Conservation (phyloP, 2,888 invertebrate species). For the Eupithecia abbreviata region DNA sequence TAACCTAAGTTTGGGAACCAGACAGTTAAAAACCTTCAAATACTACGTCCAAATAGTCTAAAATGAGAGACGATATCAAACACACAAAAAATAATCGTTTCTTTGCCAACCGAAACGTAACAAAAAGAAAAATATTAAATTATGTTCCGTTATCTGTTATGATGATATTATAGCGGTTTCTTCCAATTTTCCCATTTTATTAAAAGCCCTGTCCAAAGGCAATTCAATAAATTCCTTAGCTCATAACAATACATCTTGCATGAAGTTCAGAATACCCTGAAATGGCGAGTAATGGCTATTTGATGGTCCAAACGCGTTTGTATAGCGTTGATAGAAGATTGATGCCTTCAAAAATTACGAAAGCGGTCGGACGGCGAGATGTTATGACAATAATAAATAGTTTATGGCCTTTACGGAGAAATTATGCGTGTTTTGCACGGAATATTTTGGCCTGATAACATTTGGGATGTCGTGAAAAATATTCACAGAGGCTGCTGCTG, state of each 20-base stretch:
- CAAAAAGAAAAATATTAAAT: neutral
- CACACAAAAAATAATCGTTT: neutral
- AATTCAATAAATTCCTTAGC: slow-evolving; percentile 26
- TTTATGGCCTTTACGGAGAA: slow-evolving; percentile 27
- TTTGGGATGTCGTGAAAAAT: neutral
- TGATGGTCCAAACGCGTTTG: slow-evolving; percentile 56
- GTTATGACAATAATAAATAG: slow-evolving; percentile 35
- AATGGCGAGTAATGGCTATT: slow-evolving; percentile 68
- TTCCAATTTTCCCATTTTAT: slow-evolving; percentile 12
- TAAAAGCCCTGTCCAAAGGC: slow-evolving; percentile 6
- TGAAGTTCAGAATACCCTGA: slow-evolving; percentile 40
- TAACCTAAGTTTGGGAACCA: no score
- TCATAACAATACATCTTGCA: slow-evolving; percentile 31
- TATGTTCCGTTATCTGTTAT: neutral
- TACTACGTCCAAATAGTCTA: no score
- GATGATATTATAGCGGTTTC: neutral
- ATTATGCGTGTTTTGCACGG: slow-evolving; percentile 18
- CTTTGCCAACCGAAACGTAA: neutral
- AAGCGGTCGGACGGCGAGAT: slow-evolving; percentile 20
- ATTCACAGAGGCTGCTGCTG: neutral
- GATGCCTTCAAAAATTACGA: slow-evolving; percentile 60
- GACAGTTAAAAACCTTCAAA: no score
- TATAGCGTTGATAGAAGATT: slow-evolving; percentile 61
- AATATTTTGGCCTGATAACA: neutral
- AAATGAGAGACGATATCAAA: neutral